Conservation (phyloP, 2,888 invertebrate species). For the Parthenolecanium corni region DNA sequence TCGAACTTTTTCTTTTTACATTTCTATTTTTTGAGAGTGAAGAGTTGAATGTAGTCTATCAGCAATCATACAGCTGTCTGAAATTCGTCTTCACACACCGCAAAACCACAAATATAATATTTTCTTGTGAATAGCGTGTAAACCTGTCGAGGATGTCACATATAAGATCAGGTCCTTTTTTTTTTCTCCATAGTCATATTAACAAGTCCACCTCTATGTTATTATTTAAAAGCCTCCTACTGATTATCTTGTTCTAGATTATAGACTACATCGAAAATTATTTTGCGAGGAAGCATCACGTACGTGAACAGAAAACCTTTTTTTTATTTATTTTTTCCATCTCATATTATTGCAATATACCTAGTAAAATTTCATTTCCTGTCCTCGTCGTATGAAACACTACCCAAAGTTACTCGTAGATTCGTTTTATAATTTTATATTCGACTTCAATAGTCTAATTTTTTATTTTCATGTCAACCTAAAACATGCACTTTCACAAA, state of each 20-base stretch:
- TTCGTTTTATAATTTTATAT: too few relatives aligned
- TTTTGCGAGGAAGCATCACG: constrained; percentile 15
- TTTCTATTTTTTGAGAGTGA: too few relatives aligned
- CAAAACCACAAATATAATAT: not conserved
- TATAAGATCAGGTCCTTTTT: not conserved
- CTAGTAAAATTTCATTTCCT: constrained; percentile 18
- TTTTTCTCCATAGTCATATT: not conserved
- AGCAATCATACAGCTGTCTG: too few relatives aligned
- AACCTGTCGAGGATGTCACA: constrained; percentile 17
- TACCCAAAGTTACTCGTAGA: too few relatives aligned
- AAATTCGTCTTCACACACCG: too few relatives aligned
- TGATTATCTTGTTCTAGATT: constrained; percentile 20
- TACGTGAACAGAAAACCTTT: constrained; percentile 13
- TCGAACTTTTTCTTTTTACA: too few relatives aligned
- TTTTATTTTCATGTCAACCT: too few relatives aligned
- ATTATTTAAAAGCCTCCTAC: constrained; percentile 21
- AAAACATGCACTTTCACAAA: too few relatives aligned
- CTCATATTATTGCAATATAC: too few relatives aligned
- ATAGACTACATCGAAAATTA: constrained; percentile 10
- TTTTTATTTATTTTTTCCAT: constrained; percentile 10
- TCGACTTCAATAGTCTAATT: too few relatives aligned
- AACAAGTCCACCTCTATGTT: constrained; percentile 5
- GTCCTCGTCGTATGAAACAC: constrained; percentile 2
- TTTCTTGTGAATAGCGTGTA: constrained; percentile 2
- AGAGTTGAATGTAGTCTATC: too few relatives aligned